Evolutionary conservation across 2,797 vertebrate species (phyloP).

Genomic region (Lates japonicus): DNA sequence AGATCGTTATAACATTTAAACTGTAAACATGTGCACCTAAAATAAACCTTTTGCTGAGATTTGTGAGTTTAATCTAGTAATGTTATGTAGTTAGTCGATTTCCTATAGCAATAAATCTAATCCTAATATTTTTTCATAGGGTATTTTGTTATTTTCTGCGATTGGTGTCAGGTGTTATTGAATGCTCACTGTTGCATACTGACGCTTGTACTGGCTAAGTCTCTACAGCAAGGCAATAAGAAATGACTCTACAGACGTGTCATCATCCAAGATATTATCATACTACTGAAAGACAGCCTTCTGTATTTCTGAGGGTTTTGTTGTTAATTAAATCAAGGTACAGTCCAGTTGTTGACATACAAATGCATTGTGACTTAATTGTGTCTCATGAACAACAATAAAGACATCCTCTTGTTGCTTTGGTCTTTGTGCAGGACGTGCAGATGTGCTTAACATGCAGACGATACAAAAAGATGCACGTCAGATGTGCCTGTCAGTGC

Average conservation of each 20-base stretch:
- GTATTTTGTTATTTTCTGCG: too few relatives aligned
- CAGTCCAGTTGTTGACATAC: not conserved
- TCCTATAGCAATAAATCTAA: too few relatives aligned
- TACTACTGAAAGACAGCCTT: not conserved
- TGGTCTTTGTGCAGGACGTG: not conserved
- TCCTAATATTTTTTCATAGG: too few relatives aligned
- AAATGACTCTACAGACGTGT: too few relatives aligned
- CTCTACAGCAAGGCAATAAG: too few relatives aligned
- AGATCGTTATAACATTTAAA: not conserved
- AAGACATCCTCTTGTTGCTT: not conserved
- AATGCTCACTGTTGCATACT: too few relatives aligned
- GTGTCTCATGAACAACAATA: not conserved
- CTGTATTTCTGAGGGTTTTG: constrained; percentile 1
- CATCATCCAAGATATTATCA: too few relatives aligned
- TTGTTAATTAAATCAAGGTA: not conserved
- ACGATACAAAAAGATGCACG: constrained; percentile 3
- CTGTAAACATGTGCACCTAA: not conserved
- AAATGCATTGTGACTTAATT: not conserved
- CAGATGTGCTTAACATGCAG: constrained; percentile 4
- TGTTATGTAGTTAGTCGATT: too few relatives aligned
- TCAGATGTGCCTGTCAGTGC: constrained; percentile 2
- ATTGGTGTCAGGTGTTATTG: too few relatives aligned
- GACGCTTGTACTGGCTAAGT: too few relatives aligned
- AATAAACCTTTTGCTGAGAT: not conserved
- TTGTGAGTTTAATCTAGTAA: too few relatives aligned